Conservation (phyloP, 2,113 vertebrate genomes). For the Mirza zaza region DNA sequence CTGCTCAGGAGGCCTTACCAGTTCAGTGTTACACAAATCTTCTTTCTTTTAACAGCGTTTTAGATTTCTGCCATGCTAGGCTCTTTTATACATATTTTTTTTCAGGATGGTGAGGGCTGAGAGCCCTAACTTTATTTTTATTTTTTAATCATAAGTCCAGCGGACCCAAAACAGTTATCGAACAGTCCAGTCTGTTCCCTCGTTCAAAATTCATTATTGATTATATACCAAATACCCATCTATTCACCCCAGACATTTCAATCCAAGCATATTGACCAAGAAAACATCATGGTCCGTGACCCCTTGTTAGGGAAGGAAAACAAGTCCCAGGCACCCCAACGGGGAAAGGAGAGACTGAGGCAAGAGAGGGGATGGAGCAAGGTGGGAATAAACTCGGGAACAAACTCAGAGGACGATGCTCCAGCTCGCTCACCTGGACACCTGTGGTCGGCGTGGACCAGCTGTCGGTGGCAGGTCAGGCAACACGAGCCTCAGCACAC, state of each 20-base stretch:
- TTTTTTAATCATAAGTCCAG: not conserved
- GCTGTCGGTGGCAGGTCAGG: too few relatives aligned
- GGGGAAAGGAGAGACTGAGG: too few relatives aligned
- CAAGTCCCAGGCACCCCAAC: too few relatives aligned
- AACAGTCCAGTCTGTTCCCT: not conserved
- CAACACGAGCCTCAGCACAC: too few relatives aligned
- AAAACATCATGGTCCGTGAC: rapidly evolving
- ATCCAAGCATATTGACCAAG: not conserved
- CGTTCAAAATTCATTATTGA: not conserved
- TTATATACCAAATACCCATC: not conserved
- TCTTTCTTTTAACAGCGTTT: rapidly evolving
- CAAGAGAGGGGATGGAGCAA: not conserved
- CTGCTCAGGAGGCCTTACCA: not conserved
- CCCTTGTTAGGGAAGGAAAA: not conserved
- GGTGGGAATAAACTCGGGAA: not conserved
- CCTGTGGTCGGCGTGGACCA: too few relatives aligned
- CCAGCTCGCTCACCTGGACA: too few relatives aligned
- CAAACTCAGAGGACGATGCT: too few relatives aligned
- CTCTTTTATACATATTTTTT: not conserved
- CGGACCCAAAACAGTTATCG: not conserved
- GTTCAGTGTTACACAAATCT: not conserved
- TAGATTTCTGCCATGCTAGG: rapidly evolving
- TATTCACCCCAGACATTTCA: not conserved
- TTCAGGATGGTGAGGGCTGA: not conserved
- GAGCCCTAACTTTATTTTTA: not conserved